A percentile compares a stretch with the other conserved stretches of the same genome.
Conservation (phyloP, 2,113 vertebrate genomes). For the Hypomesus transpacificus region DNA sequence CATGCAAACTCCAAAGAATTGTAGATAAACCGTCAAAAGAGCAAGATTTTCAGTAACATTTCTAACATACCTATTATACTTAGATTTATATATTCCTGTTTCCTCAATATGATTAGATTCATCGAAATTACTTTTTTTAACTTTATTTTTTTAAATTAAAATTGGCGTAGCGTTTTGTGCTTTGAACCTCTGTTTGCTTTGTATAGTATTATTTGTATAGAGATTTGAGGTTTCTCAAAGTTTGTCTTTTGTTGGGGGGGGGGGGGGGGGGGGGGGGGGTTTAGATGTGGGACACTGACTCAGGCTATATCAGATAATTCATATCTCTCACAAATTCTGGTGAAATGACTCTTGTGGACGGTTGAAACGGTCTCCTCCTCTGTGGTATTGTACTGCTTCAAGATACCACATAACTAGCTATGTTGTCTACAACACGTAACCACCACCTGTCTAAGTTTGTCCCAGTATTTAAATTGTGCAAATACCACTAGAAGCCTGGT, state of each 20-base stretch:
- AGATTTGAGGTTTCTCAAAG: no score
- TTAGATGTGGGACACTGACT: neutral
- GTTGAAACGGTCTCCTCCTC: slow-evolving; percentile 14
- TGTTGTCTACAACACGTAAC: neutral
- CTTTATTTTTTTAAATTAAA: no score
- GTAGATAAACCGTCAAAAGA: neutral
- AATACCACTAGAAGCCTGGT: neutral
- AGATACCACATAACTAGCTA: slow-evolving; percentile 20
- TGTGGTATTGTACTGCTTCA: slow-evolving; percentile 7
- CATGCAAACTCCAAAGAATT: neutral
- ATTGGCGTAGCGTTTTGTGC: no score
- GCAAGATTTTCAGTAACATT: no score
- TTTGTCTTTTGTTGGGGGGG: no score
- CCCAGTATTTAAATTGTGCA: slow-evolving; percentile 3
- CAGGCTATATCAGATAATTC: slow-evolving; percentile 33
- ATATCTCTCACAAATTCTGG: slow-evolving; percentile 27
- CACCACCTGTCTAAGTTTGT: slow-evolving; percentile 10
- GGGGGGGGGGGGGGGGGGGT: neutral
- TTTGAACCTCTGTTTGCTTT: no score
- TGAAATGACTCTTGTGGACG: slow-evolving; percentile 28
- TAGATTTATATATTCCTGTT: no score
- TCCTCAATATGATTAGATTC: no score
- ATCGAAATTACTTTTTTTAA: no score
- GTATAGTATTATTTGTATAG: no score
- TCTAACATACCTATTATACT: no score